These are phyloP conservation scores for Palythoa grandis DNA, from an alignment of 92 coral and sea anemone species.

Conservation along the genomic window DNA sequence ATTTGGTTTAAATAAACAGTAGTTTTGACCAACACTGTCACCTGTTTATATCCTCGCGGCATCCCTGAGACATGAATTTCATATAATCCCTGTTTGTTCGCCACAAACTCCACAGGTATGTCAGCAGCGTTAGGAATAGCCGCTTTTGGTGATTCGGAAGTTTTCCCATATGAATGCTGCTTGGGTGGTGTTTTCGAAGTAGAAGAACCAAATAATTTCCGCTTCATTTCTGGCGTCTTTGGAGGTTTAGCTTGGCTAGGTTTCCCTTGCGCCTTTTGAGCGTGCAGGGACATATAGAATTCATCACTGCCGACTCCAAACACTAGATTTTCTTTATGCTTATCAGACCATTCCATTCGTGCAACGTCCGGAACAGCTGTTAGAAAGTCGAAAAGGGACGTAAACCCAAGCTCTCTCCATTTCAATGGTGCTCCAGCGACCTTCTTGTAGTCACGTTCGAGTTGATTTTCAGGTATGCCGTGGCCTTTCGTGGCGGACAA, in stretches of 20 bases:
- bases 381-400: slow-evolving; percentile 76
- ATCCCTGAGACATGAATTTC: slow-evolving; percentile 62
- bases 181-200: slow-evolving; percentile 36
- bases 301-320: slow-evolving; percentile 70
- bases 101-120: neutral
- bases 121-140: neutral
- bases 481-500: slow-evolving; percentile 68
- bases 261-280: slow-evolving; percentile 71
- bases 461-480: slow-evolving; percentile 74
- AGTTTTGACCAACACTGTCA: neutral
- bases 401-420: slow-evolving; percentile 77
- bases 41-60: slow-evolving; percentile 65
- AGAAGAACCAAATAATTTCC: slow-evolving; percentile 44
- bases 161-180: neutral
- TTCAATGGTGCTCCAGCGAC: slow-evolving; percentile 50
- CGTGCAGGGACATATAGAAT: slow-evolving; percentile 81
- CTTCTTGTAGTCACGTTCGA: slow-evolving; percentile 68
- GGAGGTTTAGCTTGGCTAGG: slow-evolving; percentile 53
- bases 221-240: slow-evolving; percentile 70
- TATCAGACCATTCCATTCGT: slow-evolving; percentile 75
- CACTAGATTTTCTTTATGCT: slow-evolving; percentile 81
- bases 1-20: neutral
- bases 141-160: slow-evolving; percentile 12
- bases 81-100: slow-evolving; percentile 61
- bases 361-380: slow-evolving; percentile 91